Base-by-base conservation (phyloP, 2,888 invertebrate species). In the Tryphoninae sp. region DNA sequence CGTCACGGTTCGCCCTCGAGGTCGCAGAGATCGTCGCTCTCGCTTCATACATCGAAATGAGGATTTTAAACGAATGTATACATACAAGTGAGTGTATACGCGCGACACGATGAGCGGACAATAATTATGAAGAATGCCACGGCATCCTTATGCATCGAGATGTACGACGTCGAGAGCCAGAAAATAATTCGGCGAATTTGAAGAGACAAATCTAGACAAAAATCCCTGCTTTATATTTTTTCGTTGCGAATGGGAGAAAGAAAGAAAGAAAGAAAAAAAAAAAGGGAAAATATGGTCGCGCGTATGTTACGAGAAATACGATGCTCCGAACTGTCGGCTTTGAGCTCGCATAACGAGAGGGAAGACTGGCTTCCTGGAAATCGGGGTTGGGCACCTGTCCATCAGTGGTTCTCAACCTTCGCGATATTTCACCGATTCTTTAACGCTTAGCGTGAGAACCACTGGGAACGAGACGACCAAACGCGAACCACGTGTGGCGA, bases 381-480 rank as follows among this genome's bases (percentile, higher is more conserved):
- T 89, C 86, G 88, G 89, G 90, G 89, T 90, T 88, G 91, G 89
- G 89, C 91, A 91, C 91, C 91, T 91, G 91, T 90, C 90, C 89
- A 87, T 89, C 91, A 91, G 91, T 84, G 91, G 79, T 76, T 87
- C 76, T 85, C 91, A 86, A 89, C 88, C 64, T 71, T 7, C n/a
- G 45, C 58, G 53, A 62, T 26, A 22, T 73, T 16, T 13, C 16
- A 40, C 1, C n/a, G 58, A 59, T 26, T 45, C 42, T 59, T 26
- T 11, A 33, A n/a, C 19, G n/a, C 16, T 1, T 7, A 8, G 19
- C 16, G 68, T 82, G 84, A 84, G 84, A 82, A 76, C 75, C 85
- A 75, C 84, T 82, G 84, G 4, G n/a, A n/a, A 64, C 19, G 55
- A 26, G 51, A 16, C 13, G 58, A 59, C 51, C 76, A 45, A 72